Evolutionary conservation across 1,140 invertebrate species (phyloP).

Genomic region (Neomicropteryx cornuta): DNA sequence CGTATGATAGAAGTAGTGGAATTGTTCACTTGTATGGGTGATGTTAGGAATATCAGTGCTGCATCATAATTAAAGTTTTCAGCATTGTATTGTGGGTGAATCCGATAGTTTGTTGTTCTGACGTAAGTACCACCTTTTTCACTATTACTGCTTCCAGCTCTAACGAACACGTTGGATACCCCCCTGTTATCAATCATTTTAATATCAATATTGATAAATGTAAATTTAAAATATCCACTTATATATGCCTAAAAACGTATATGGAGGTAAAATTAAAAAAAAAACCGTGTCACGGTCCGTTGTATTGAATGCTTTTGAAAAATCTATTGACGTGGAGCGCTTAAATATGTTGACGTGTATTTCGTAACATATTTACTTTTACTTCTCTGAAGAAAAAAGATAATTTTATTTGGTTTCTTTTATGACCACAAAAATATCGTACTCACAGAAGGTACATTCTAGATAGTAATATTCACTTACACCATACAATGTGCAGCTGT

Average conservation of each 20-base stretch:
- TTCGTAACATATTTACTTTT: background rate
- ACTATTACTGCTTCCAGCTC: slow-evolving; percentile 19
- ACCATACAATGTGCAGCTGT: slow-evolving; percentile 26
- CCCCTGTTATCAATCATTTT: no score
- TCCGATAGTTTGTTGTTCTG: slow-evolving; percentile 10
- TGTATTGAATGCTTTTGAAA: background rate
- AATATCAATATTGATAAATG: no score
- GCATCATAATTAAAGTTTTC: slow-evolving; percentile 23
- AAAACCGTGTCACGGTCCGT: background rate
- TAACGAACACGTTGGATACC: slow-evolving; percentile 17
- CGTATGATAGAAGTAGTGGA: slow-evolving; percentile 14
- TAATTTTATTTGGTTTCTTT: background rate
- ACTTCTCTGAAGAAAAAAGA: background rate
- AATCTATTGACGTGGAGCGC: background rate
- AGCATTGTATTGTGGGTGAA: slow-evolving; percentile 24
- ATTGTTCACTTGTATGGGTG: slow-evolving; percentile 17
- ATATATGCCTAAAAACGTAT: slow-evolving; percentile 18
- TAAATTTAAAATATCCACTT: no score
- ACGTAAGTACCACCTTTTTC: slow-evolving; percentile 17
- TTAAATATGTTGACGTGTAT: background rate
- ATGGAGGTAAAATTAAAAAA: background rate
- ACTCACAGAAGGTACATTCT: no score
- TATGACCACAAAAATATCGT: slow-evolving; percentile 6
- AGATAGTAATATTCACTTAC: no score
- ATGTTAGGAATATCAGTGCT: slow-evolving; percentile 14